Evolutionary conservation across 2,888 invertebrate genomes (phyloP).

Genomic region (Meloe dianella): DNA sequence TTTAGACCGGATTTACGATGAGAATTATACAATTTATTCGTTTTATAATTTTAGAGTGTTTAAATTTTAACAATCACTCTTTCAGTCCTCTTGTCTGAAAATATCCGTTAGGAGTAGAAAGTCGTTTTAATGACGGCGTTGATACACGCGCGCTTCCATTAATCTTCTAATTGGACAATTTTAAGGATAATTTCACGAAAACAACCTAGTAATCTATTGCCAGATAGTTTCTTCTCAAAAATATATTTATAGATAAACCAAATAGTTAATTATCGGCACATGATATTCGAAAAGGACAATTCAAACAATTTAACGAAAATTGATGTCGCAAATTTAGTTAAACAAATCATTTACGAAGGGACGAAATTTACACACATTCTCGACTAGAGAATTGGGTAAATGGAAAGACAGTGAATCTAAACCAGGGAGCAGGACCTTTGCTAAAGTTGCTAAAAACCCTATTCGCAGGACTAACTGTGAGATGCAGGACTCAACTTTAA

Average conservation of each 20-base stretch:
- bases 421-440: slow-evolving; percentile 37
- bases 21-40: not conserved
- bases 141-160: slow-evolving; percentile 14
- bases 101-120: not conserved
- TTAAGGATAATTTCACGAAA: slow-evolving; percentile 16
- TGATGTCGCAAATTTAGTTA: not conserved
- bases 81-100: slow-evolving; percentile 1
- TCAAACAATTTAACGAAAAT: slow-evolving; percentile 4
- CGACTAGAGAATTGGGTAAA: not conserved
- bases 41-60: not conserved
- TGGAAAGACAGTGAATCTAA: not conserved
- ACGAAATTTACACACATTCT: slow-evolving; percentile 1
- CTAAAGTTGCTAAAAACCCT: slow-evolving; percentile 44
- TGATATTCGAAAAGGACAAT: slow-evolving; percentile 8
- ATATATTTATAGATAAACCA: not conserved
- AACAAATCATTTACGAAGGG: slow-evolving; percentile 17
- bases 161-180: slow-evolving; percentile 18
- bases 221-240: not conserved
- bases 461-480: slow-evolving; percentile 51
- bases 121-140: slow-evolving; percentile 11
- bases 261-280: not conserved
- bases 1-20: not conserved
- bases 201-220: not conserved
- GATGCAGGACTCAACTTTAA: slow-evolving; percentile 62
- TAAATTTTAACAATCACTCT: not conserved